Conservation (phyloP, 2,797 vertebrate genomes). For the Bovichtus variegatus region DNA sequence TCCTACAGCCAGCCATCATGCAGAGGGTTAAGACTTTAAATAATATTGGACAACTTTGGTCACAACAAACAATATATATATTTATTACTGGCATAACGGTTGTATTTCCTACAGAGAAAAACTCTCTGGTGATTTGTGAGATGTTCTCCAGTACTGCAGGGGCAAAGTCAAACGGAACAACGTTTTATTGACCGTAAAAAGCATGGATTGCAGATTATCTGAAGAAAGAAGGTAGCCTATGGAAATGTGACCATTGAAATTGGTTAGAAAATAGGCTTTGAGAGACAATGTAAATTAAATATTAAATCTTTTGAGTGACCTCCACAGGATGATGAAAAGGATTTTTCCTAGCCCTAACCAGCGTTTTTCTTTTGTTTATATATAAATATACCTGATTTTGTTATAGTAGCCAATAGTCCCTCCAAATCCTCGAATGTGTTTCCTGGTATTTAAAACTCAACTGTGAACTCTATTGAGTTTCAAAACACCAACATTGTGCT, state of each 20-base stretch:
- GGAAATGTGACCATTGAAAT: not conserved
- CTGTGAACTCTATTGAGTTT: not conserved
- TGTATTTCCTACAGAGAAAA: not conserved
- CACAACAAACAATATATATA: not conserved
- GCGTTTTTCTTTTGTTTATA: too few relatives aligned
- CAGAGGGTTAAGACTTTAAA: not conserved
- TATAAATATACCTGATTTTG: not conserved
- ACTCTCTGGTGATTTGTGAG: not conserved
- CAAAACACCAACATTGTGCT: not conserved
- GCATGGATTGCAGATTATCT: not conserved
- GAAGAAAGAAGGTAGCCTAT: not conserved
- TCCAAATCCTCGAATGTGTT: not conserved
- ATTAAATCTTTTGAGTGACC: not conserved
- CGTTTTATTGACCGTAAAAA: not conserved
- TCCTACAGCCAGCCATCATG: not conserved
- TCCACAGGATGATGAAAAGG: not conserved
- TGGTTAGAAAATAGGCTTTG: not conserved
- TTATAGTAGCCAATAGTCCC: not conserved
- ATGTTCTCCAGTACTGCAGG: conserved; percentile 1
- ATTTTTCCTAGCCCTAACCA: not conserved
- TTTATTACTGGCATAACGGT: not conserved
- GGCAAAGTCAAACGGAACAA: not conserved
- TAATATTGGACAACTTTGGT: not conserved
- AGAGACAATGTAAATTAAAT: not conserved
- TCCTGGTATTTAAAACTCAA: not conserved